Evolutionary conservation across 2,888 invertebrate genomes (phyloP), one percentile per base, ranked within the genome.

Genomic region (Melieria omissa): DNA sequence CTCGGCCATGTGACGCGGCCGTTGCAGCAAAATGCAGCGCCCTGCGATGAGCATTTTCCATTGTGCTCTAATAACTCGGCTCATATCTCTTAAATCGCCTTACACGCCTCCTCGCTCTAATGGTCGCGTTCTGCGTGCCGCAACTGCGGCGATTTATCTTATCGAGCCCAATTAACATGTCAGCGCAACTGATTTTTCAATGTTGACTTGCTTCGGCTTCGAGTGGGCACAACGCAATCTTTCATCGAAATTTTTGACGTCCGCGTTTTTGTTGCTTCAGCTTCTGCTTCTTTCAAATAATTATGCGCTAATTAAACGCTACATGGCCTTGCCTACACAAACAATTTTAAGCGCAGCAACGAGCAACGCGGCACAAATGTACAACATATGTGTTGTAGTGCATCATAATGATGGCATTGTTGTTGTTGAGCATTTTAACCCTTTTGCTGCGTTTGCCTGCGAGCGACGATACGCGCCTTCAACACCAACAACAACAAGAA

Each of bases 241-340:
- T 47, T 63, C 63, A 63, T 41, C 63, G 42, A 47, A 63, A 55
- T 55, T 55, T 54, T 60, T 44, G 16, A 61, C 62, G 46, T 60
- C 45, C 41, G 42, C 63, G 54, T 52, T 8, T 49, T 49, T 8
- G 12, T 8, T 52, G 12, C 14, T 52, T 52, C 12, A 5, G 14
- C 12, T 52, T n/a, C 5, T n/a, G 4, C 14, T 16, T 16, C 29
- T 52, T 52, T 69, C 65, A 77, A 69, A 78, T 80, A 81, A 82
- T 81, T 81, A 81, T 77, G 82, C 81, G 81, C 81, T 81, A 81
- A 81, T 81, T 81, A 81, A 81, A 81, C 82, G 82, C 81, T 75
- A 82, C 81, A 82, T 82, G 79, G 80, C 10, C 4, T 55, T 14
- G 55, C 12, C 3, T 55, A 12, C 29, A 9, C 54, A 6, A 54